These are phyloP conservation scores for Lethenteron reissneri DNA, from an alignment of 2,113 vertebrate species.

Conservation along the genomic window DNA sequence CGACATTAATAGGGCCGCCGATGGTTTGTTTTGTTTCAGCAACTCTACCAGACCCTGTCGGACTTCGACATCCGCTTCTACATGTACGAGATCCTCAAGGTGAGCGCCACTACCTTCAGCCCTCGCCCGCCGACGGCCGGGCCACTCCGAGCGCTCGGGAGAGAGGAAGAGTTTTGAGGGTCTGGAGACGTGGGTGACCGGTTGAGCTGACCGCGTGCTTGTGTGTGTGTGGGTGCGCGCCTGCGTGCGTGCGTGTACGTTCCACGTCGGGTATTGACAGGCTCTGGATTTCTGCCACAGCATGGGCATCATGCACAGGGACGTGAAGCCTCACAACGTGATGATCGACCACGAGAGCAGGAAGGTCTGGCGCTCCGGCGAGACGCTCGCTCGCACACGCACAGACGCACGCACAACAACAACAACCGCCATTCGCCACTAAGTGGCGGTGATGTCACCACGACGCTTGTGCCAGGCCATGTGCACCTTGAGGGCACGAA, in stretches of 20 bases:
- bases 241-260: neutral
- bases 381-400: too few species aligned
- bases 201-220: too few species aligned
- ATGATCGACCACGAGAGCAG: constrained; percentile 64
- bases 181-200: too few species aligned
- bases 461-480: too few species aligned
- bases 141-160: too few species aligned
- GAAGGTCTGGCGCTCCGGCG: constrained; percentile 25
- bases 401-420: too few species aligned
- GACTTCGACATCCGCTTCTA: constrained; percentile 62
- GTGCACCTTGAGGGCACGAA: too few species aligned
- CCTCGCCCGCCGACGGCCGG: too few species aligned
- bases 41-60: constrained; percentile 55
- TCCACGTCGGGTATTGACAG: constrained; percentile 13
- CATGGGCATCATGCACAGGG: constrained; percentile 62
- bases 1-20: too few species aligned
- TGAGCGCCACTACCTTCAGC: constrained; percentile 13
- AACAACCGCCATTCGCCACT: too few species aligned
- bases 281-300: constrained; percentile 49
- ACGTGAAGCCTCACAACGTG: constrained; percentile 58
- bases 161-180: too few species aligned
- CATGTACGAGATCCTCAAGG: constrained; percentile 65
- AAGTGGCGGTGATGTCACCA: too few species aligned
- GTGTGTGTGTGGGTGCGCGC: neutral
- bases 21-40: constrained; percentile 18